Evolutionary conservation across 1,140 invertebrate species (phyloP), one percentile per base, ranked within the genome.

Genomic region (Pseudomyrmex sp.): DNA sequence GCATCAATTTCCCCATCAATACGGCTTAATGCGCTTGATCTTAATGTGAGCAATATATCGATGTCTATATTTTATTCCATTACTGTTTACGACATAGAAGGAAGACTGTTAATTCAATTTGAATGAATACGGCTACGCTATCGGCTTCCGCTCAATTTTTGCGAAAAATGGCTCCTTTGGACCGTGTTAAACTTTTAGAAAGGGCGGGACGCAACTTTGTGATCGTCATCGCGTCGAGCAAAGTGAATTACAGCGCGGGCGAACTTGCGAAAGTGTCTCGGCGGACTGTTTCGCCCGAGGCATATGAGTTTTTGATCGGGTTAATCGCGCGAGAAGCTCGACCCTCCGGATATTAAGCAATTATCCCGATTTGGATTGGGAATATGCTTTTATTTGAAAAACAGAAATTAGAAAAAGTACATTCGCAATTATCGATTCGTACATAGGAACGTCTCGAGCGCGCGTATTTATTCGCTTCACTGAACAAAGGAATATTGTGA

Each of bases 321-420:
- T 83, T 80, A 35, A 58, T 66, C 61, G 59, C 61, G 63, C 52
- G 74, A 26, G 26, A 4, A 63, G n/a, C 15, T 18, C 63, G 74
- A 10, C 8, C n/a, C 2, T 46, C 80, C 82, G 82, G 82, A 83
- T 83, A 83, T 83, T 63, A 74, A 58, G 15, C 82, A 83, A 83
- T 83, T 83, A 83, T 77, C 82, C 26, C 35, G 50, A 59, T 65
- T 77, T 66, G 20, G 74, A 83, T 83, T 65, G 62, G 74, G 44
- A 56, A 83, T 13, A 18, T 56, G 46, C 62, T 77, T 65, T 56
- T 61, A 35, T 68, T 58, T 20, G 35, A 58, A 52, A 44, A 58
- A 50, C 13, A 9, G 2, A 12, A 68, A 4, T 35, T 18, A 20
- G 1, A 35, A 35, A 35, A 35, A 50, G 12, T 46, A 15, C 48